Base-by-base conservation (phyloP, 2,113 vertebrate species). In the Circaetus cinerascens region DNA sequence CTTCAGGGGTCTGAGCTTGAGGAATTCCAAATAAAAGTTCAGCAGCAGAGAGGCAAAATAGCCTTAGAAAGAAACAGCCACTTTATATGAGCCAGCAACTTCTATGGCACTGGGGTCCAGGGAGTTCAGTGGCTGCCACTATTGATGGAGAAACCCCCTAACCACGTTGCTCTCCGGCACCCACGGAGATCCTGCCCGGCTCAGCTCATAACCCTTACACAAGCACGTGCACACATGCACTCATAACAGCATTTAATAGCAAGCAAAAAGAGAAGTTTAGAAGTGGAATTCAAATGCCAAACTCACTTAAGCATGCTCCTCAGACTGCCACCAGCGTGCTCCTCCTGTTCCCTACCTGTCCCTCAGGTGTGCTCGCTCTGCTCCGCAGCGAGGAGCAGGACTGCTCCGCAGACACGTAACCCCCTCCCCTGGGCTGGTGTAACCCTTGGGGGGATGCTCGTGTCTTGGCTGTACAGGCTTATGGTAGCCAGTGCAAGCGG, bases 321-420 rank as follows among this genome's bases (percentile, higher is more conserved):
- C 48, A 51, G 40, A 36, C 32, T 85, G 41, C 23, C 53, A 57
- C 5, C 43, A 67, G 64, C 5, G 4, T 30, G 36, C 14, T 51
- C 20, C 5, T 81, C 25, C 63, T 77, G 50, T 41, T 60, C 27
- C 43, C 48, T 48, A 22, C 19, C 51, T 1, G 0, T 36, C 17
- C 50, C 40, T 81, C 50, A 41, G 74, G 75, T 23, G 29, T 0
- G 1, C 22, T 75, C 0, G 0, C 45, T 50, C 55, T 56, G 64
- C 56, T 41, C 67, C 5, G 1, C 29, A 16, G 75, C 1, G 2
- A 80, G 53, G 36, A 77, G 26, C 30, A 11, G 3, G 3, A 32
- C 66, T 55, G 45, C 46, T 86, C 64, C 2, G 1, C 50, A 66
- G 15, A 34, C 27, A 36, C 1, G 0, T 8, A 69, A 34, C 4